Evolutionary conservation across 2,113 vertebrate genomes (phyloP), one percentile per base, ranked within the genome.

Genomic region (Hypomesus transpacificus): DNA sequence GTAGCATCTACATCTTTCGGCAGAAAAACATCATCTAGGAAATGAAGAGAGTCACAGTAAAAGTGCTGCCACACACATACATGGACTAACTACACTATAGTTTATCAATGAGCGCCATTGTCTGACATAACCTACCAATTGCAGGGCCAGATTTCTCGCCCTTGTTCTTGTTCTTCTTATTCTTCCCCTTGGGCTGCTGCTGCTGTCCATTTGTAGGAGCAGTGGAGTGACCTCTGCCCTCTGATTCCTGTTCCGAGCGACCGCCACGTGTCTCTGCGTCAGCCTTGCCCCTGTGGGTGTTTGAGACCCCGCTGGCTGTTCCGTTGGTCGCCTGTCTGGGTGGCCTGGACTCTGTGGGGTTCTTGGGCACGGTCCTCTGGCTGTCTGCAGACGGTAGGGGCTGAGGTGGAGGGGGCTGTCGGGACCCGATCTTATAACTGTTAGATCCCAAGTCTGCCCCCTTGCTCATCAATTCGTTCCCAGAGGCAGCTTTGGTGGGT

Each of bases 11-110:
- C 84, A 79, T 99, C 96, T 93, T 98, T 99, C 75, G 97, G 97
- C 76, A 99, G 95, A 91, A 99, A 99, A 63, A 99, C 96, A 18
- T 99, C 97, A 86, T 99, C 97, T 98, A 77, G 18, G 58, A 74
- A 73, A 69, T 16, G 24, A 61, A 22, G 53, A 22, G 53, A 68
- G 20, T 28, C 6, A 51, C 28, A 18, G 0, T 54, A 39, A 34
- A 67, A 79, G 26, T 71, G 61, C 11, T 14, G 1, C 11, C 53
- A 51, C 46, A 18, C 26, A n/a, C 28, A 46, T n/a, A 58, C 28
- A 1, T 4, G n/a, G 20, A 13, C 20, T 22, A 0, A 46, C 8
- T 46, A 46, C 39, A 46, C 39, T 9, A 46, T 8, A 34, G 31
- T 34, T 34, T 34, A 21, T 21, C 18, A 18, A 16, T 18, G 14